These are phyloP conservation scores for Macquaria ambigua DNA, from an alignment of 2,113 vertebrate genomes.

Conservation along the genomic window DNA sequence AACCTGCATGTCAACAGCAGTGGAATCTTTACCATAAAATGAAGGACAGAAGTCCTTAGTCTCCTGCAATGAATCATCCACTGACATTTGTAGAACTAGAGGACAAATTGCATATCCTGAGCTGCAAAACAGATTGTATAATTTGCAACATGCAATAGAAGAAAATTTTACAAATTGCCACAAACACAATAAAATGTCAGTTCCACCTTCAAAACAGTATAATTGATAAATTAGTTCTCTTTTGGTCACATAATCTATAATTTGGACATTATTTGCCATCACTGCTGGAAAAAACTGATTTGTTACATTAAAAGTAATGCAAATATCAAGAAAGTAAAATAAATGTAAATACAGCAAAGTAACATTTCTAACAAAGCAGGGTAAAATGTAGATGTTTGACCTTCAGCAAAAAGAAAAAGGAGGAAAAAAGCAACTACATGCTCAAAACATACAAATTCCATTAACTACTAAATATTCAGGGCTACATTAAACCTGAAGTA, in stretches of 20 bases:
- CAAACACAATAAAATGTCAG: slow-evolving; percentile 31
- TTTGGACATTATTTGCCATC: slow-evolving; percentile 31
- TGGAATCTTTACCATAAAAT: slow-evolving; percentile 61
- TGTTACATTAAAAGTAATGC: slow-evolving; percentile 22
- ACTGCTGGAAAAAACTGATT: slow-evolving; percentile 13
- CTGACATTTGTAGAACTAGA: slow-evolving; percentile 64
- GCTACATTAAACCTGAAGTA: neutral
- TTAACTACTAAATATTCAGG: neutral
- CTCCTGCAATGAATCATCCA: slow-evolving; percentile 61
- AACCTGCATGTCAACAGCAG: slow-evolving; percentile 35
- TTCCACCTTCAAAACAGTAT: slow-evolving; percentile 37
- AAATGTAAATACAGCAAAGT: neutral
- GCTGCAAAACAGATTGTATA: slow-evolving; percentile 73
- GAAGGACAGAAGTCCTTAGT: slow-evolving; percentile 59
- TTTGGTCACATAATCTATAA: slow-evolving; percentile 41
- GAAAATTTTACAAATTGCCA: slow-evolving; percentile 21
- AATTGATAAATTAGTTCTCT: slow-evolving; percentile 1
- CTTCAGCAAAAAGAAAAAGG: neutral
- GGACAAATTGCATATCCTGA: slow-evolving; percentile 79
- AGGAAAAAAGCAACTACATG: neutral
- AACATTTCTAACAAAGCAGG: neutral
- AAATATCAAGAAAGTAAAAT: slow-evolving; percentile 18
- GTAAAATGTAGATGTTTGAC: slow-evolving; percentile 7
- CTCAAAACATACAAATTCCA: slow-evolving; percentile 9
- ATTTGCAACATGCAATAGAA: slow-evolving; percentile 60